Percentiles rank a stretch among this genome's conserved stretches.
Evolutionary conservation across 2,888 invertebrate species (phyloP).

Genomic region (Coremacera marginata): DNA sequence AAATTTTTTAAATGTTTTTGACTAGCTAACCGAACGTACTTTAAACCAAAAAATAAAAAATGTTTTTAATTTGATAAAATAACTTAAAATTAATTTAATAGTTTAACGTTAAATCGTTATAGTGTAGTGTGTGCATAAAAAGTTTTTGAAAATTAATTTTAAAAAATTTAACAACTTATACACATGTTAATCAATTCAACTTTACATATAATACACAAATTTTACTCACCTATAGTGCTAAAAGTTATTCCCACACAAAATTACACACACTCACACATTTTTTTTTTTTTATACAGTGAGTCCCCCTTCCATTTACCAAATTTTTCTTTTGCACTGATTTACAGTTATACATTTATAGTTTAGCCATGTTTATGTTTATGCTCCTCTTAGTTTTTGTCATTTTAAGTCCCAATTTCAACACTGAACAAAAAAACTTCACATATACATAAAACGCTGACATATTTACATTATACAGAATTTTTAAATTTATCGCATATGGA

Average conservation of each 20-base stretch:
- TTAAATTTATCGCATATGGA: constrained; percentile 58
- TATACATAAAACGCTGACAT: constrained; percentile 38
- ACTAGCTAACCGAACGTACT: neutral
- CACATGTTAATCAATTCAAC: constrained; percentile 57
- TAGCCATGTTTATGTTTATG: neutral
- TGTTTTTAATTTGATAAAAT: neutral
- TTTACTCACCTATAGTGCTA: neutral
- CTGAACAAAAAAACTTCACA: constrained; percentile 5
- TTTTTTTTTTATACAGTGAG: too few relatives aligned
- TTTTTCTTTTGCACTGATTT: neutral
- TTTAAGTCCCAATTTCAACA: constrained; percentile 43
- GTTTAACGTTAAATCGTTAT: neutral
- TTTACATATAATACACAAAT: constrained; percentile 15
- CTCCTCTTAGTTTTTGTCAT: constrained; percentile 8
- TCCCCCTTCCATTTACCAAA: neutral
- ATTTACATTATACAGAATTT: constrained; percentile 28
- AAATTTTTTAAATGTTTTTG: neutral
- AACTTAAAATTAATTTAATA: constrained; percentile 6
- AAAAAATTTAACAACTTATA: constrained; percentile 60
- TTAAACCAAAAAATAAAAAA: neutral
- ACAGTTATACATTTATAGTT: neutral
- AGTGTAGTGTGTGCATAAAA: constrained; percentile 63
- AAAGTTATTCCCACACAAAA: constrained; percentile 47
- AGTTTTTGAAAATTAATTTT: constrained; percentile 47
- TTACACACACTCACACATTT: constrained; percentile 50